Conservation (phyloP, 2,113 vertebrate genomes). For the Myrmophylax atrothorax region DNA sequence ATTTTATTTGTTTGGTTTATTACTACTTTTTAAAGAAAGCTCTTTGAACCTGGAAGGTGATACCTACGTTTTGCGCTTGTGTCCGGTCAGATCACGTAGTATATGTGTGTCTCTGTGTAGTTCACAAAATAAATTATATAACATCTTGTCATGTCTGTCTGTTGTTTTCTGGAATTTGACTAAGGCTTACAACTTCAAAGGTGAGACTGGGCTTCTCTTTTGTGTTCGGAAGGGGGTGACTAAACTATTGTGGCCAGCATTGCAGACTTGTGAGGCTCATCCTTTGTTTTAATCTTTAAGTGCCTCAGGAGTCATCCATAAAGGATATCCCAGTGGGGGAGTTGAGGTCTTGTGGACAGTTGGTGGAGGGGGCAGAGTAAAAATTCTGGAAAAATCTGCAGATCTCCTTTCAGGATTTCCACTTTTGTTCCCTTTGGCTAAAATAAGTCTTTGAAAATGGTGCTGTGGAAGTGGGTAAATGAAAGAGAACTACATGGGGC, state of each 20-base stretch:
- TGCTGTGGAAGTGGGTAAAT: slow-evolving; percentile 72
- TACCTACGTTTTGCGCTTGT: fast-evolving
- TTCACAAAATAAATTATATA: background rate
- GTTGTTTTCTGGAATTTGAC: slow-evolving; percentile 53
- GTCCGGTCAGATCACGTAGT: fast-evolving
- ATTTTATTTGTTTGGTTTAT: background rate
- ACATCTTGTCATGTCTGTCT: background rate
- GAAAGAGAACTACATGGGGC: slow-evolving; percentile 68
- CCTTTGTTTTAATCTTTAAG: slow-evolving; percentile 70
- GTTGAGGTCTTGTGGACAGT: slow-evolving; percentile 47
- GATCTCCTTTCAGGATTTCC: slow-evolving; percentile 68
- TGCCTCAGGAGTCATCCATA: slow-evolving; percentile 60
- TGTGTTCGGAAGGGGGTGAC: slow-evolving; percentile 14
- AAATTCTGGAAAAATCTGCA: slow-evolving; percentile 66
- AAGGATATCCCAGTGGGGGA: slow-evolving; percentile 46
- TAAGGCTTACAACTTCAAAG: slow-evolving; percentile 26
- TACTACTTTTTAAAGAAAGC: background rate
- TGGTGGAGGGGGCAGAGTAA: slow-evolving; percentile 57
- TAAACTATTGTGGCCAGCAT: slow-evolving; percentile 32
- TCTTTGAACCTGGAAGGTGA: background rate
- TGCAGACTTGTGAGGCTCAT: background rate
- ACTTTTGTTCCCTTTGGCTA: slow-evolving; percentile 74
- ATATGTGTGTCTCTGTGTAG: background rate
- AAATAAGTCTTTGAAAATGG: slow-evolving; percentile 70
- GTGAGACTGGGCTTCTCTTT: background rate